These are phyloP conservation scores for Isaurus tuberculatus DNA, from an alignment of 92 coral and sea anemone genomes.

Conservation along the genomic window DNA sequence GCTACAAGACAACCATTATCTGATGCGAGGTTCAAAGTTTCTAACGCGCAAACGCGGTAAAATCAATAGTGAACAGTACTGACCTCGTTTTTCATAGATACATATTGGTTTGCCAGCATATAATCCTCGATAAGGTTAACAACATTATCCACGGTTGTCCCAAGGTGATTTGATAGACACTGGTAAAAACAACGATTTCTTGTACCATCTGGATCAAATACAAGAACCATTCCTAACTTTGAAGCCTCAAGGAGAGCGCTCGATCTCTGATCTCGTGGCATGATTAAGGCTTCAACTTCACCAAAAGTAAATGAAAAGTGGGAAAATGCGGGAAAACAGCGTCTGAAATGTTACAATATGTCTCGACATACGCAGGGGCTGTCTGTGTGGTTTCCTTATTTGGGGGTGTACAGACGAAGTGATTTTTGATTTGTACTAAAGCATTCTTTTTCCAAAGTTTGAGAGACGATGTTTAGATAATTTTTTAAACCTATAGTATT, in stretches of 20 bases:
- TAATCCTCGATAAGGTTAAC: background rate
- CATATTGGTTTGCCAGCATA: constrained; percentile 1
- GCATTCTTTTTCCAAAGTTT: no score
- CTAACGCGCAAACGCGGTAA: background rate
- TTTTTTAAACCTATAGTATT: no score
- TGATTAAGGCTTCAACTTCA: no score
- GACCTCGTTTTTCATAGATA: constrained; percentile 29
- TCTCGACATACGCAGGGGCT: no score
- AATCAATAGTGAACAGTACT: background rate
- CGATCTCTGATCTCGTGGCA: constrained; percentile 20
- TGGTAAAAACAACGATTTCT: constrained; percentile 14
- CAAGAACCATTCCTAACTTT: background rate
- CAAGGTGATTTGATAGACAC: constrained; percentile 9
- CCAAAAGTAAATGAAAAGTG: no score
- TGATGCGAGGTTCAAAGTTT: background rate
- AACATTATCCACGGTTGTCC: background rate
- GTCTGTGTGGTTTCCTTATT: no score
- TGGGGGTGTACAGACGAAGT: no score
- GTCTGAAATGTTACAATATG: no score
- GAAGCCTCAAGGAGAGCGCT: constrained; percentile 5
- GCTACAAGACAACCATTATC: background rate
- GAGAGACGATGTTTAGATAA: no score
- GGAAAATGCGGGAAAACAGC: background rate
- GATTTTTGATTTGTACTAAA: no score
- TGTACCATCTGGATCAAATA: constrained; percentile 17